Conservation (phyloP, 2,888 invertebrate species). For the Drosophila quinaria region DNA sequence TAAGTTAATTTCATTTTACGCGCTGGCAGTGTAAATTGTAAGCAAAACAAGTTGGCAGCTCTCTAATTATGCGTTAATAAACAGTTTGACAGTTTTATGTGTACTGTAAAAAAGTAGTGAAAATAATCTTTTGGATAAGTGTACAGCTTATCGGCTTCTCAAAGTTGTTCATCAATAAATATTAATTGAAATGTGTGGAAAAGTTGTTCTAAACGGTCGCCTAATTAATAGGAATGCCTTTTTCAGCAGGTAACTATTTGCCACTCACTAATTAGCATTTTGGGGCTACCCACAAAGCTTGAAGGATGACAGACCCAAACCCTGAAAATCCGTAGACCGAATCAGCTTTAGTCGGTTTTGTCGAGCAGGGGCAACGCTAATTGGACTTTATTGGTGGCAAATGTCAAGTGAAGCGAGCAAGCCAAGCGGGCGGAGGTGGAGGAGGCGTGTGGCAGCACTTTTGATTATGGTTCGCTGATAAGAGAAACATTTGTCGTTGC, state of each 20-base stretch:
- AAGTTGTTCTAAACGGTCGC: slow-evolving; percentile 30
- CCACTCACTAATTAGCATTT: slow-evolving; percentile 77
- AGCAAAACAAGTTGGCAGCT: slow-evolving; percentile 4
- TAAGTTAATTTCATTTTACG: neutral
- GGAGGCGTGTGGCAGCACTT: slow-evolving; percentile 13
- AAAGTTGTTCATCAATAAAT: neutral
- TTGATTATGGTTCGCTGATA: slow-evolving; percentile 62
- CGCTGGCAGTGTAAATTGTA: neutral
- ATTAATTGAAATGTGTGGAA: neutral
- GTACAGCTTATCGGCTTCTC: neutral
- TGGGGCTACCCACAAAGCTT: slow-evolving; percentile 54
- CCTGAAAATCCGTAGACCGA: slow-evolving; percentile 12
- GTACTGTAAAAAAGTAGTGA: neutral
- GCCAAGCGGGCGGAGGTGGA: neutral
- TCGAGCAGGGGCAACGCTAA: slow-evolving; percentile 47
- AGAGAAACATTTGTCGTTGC: slow-evolving; percentile 58
- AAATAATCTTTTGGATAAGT: no score
- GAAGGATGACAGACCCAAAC: slow-evolving; percentile 25
- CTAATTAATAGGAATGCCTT: slow-evolving; percentile 55
- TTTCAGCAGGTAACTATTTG: slow-evolving; percentile 65
- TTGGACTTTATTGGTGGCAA: slow-evolving; percentile 76
- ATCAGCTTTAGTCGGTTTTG: slow-evolving; percentile 7
- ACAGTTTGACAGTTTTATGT: no score
- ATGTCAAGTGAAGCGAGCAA: slow-evolving; percentile 68
- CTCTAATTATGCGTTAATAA: neutral